phyloP scores from a whole-genome alignment of 2,797 vertebrate genomes.

The Sebastes oblongus region DNA sequence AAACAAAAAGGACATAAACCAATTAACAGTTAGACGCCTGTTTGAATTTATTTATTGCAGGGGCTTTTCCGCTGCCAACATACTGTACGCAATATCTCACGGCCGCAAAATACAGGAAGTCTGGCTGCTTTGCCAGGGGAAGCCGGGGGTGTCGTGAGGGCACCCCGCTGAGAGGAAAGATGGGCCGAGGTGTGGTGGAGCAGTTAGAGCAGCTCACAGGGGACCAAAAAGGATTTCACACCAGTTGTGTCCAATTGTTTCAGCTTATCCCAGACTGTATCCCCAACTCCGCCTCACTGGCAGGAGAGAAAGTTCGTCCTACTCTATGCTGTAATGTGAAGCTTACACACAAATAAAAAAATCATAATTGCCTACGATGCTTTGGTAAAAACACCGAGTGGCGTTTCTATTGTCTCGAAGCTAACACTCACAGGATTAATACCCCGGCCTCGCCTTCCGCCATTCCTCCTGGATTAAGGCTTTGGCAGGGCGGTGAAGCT shows the following conservation, averaged over 20 bases:
- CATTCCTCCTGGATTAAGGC: constrained; percentile 80
- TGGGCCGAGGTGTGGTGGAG: constrained; percentile 69
- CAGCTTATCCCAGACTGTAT: constrained; percentile 42
- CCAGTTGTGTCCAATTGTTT: constrained; percentile 78
- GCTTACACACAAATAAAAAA: constrained; percentile 5
- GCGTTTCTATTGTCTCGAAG: constrained; percentile 30
- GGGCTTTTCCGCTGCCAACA: constrained; percentile 38
- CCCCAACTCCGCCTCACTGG: constrained; percentile 46
- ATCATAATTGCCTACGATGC: constrained; percentile 1
- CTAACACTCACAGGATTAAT: constrained; percentile 57
- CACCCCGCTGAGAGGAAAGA: constrained; percentile 73
- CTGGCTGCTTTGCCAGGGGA: constrained; percentile 76
- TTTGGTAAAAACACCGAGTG: constrained; percentile 28
- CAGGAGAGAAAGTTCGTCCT: constrained; percentile 27
- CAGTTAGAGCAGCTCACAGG: constrained; percentile 68
- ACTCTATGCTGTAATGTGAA: neutral
- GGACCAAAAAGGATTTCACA: constrained; percentile 83
- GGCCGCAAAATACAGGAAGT: constrained; percentile 79
- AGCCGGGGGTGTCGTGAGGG: constrained; percentile 65
- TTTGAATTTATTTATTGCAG: constrained; percentile 48
- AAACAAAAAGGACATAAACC: constrained; percentile 57
- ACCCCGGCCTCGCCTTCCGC: constrained; percentile 53
- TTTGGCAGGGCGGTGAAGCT: constrained; percentile 80
- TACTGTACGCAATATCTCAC: constrained; percentile 46
- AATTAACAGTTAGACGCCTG: constrained; percentile 39